Percentiles rank a stretch among this genome's conserved stretches.
These are phyloP conservation scores for Drosophila varians DNA, from an alignment of 1,140 invertebrate genomes.

Conservation along the genomic window DNA sequence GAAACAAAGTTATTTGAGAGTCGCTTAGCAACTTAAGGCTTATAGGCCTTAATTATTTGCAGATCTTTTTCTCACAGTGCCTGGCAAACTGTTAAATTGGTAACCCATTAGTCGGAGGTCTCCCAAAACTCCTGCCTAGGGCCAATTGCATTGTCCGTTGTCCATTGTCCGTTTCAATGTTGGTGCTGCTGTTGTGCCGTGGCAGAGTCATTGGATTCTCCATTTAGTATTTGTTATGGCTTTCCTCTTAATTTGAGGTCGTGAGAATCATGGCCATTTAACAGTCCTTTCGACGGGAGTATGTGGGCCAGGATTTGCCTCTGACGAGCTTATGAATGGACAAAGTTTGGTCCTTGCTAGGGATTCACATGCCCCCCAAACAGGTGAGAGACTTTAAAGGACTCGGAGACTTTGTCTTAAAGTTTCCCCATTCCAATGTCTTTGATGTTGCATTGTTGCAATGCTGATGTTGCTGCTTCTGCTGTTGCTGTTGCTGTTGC, in stretches of 20 bases:
- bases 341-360: slow-evolving; percentile 1
- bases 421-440: background rate
- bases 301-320: slow-evolving; percentile 7
- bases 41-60: no score
- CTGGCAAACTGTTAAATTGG: background rate
- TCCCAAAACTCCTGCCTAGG: no score
- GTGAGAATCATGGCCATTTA: slow-evolving; percentile 83
- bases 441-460: background rate
- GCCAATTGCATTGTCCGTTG: no score
- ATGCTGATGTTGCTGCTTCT: slow-evolving; percentile 8
- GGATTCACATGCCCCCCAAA: no score
- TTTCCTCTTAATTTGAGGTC: slow-evolving; percentile 83
- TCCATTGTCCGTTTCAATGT: slow-evolving; percentile 30
- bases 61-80: background rate
- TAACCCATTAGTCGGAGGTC: slow-evolving; percentile 3
- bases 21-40: no score
- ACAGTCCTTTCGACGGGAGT: slow-evolving; percentile 53
- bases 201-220: slow-evolving; percentile 18
- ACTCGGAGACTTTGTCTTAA: background rate
- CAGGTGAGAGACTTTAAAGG: no score
- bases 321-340: slow-evolving; percentile 23
- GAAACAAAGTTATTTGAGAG: no score
- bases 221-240: slow-evolving; percentile 79
- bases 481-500: slow-evolving; percentile 36
- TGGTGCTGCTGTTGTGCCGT: no score